phyloP scores from a whole-genome alignment of 2,888 invertebrate genomes.

The Leptopilina syphax region DNA sequence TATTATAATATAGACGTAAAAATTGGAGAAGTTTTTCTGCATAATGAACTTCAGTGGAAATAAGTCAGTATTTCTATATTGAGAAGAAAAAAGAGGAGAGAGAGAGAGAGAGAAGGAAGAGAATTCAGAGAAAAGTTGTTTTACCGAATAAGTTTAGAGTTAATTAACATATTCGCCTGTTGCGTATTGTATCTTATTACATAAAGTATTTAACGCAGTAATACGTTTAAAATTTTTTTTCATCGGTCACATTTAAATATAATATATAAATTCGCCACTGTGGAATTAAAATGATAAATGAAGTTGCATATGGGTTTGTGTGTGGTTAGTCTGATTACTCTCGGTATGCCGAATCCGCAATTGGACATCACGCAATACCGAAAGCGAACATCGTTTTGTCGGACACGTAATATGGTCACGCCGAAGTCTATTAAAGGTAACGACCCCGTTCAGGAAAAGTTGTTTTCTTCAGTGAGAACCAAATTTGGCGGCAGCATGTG shows the following conservation, averaged over 20 bases:
- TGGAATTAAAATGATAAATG: neutral
- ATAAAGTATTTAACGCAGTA: neutral
- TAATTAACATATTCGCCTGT: too few species aligned
- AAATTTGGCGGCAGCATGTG: neutral
- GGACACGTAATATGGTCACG: constrained; percentile 36
- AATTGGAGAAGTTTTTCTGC: neutral
- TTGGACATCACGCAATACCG: constrained; percentile 35
- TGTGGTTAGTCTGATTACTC: neutral
- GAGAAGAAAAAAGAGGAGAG: too few species aligned
- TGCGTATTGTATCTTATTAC: too few species aligned
- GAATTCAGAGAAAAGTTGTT: too few species aligned
- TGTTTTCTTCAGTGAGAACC: neutral
- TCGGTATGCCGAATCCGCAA: constrained; percentile 23
- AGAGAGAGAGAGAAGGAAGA: too few species aligned
- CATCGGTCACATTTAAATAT: constrained; percentile 19
- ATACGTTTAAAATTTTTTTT: neutral
- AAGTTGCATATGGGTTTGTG: constrained; percentile 4
- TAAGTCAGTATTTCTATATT: neutral
- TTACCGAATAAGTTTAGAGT: too few species aligned
- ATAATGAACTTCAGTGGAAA: neutral
- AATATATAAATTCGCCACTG: neutral
- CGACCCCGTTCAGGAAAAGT: constrained; percentile 36
- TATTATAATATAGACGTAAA: neutral
- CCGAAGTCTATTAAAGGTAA: constrained; percentile 25
- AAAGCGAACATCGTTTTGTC: constrained; percentile 33